Evolutionary conservation across 2,797 vertebrate genomes (phyloP).

Genomic region (Molossus molossus): DNA sequence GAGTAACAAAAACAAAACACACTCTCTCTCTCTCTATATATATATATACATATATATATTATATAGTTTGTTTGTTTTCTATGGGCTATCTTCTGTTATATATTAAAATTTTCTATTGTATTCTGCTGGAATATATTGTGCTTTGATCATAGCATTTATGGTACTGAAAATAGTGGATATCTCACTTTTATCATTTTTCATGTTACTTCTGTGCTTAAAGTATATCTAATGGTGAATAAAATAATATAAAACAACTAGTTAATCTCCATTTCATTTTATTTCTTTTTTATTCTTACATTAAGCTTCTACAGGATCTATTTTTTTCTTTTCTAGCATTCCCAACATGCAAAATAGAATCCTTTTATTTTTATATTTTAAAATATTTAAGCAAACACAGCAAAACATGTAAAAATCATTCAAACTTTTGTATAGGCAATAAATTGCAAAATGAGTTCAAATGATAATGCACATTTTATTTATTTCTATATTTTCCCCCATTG

Average conservation of each 20-base stretch:
- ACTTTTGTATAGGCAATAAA: not conserved
- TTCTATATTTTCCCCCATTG: no score
- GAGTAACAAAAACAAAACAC: no score
- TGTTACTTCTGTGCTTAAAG: not conserved
- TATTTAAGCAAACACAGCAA: slow-evolving; percentile 2
- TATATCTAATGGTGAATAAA: not conserved
- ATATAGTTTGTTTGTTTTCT: not conserved
- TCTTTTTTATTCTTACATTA: slow-evolving; percentile 12
- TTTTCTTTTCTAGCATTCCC: not conserved
- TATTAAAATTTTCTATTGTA: not conserved
- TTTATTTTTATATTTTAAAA: slow-evolving; percentile 48
- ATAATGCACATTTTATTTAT: not conserved
- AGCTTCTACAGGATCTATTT: not conserved
- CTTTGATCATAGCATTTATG: not conserved
- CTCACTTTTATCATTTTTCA: slow-evolving; percentile 7
- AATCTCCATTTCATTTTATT: slow-evolving; percentile 10
- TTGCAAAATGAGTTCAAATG: slow-evolving; percentile 21
- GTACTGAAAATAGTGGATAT: not conserved
- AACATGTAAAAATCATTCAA: slow-evolving; percentile 7
- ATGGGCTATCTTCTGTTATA: not conserved
- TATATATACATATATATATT: no score
- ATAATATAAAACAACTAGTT: slow-evolving; percentile 23
- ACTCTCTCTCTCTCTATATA: no score
- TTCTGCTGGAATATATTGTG: not conserved
- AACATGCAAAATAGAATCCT: slow-evolving; percentile 46